These are phyloP conservation scores for Epinephelus cyanopodus DNA, from an alignment of 2,113 vertebrate species.

Conservation along the genomic window DNA sequence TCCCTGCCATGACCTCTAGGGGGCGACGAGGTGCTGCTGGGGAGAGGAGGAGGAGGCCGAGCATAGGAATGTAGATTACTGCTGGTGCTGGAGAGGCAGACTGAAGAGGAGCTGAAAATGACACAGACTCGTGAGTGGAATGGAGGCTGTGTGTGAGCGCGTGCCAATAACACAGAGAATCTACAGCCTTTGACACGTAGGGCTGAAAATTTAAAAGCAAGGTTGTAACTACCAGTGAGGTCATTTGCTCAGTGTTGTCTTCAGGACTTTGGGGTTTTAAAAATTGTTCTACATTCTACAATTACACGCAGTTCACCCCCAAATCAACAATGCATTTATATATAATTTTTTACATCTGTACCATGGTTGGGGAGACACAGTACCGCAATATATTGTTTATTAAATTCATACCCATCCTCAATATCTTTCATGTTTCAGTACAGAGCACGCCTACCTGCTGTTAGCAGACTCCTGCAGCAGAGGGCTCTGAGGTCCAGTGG, in stretches of 20 bases:
- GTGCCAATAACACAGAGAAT: not conserved
- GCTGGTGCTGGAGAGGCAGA: conserved; percentile 91
- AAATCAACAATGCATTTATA: too few relatives aligned
- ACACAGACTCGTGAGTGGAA: not conserved
- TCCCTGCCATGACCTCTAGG: conserved; percentile 87
- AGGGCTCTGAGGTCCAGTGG: conserved; percentile 76
- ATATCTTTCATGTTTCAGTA: not conserved
- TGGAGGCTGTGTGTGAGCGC: not conserved
- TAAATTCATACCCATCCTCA: too few relatives aligned
- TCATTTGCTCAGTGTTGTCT: not conserved
- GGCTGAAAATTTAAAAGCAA: not conserved
- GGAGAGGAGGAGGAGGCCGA: conserved; percentile 86
- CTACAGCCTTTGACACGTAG: not conserved
- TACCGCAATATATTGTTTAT: too few relatives aligned
- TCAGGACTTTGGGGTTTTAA: too few relatives aligned
- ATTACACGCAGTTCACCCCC: too few relatives aligned
- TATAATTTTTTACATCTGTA: not conserved
- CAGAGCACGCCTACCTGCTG: conserved; percentile 42
- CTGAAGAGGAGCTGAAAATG: conserved; percentile 89
- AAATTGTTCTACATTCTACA: too few relatives aligned
- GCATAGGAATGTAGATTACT: conserved; percentile 99
- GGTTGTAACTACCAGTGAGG: not conserved
- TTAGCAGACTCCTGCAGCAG: conserved; percentile 56
- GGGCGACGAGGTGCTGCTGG: conserved; percentile 79
- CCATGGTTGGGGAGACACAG: too few relatives aligned